These are phyloP conservation scores for Pseudochirops corinnae DNA, from an alignment of 2,797 vertebrate genomes.

Conservation along the genomic window DNA sequence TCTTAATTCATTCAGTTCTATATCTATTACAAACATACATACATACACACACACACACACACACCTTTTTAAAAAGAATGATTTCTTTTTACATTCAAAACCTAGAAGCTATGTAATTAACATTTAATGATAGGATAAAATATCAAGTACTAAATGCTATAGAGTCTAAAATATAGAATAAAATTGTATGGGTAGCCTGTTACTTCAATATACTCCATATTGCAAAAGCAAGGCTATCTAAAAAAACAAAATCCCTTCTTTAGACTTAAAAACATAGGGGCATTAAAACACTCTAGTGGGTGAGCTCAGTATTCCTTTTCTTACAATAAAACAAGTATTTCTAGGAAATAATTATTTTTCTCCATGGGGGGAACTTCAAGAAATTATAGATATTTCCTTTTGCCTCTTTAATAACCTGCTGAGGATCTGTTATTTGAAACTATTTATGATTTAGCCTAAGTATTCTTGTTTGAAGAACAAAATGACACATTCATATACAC, in stretches of 20 bases:
- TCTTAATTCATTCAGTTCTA: neutral
- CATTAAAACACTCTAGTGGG: neutral
- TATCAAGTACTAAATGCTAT: constrained; percentile 19
- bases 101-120: neutral
- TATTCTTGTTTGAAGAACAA: constrained; percentile 43
- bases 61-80: constrained; percentile 17
- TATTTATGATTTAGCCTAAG: neutral
- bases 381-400: neutral
- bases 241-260: neutral
- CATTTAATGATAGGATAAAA: constrained; percentile 28
- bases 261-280: neutral
- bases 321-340: neutral
- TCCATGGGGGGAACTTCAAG: neutral
- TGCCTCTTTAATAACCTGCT: constrained; percentile 31
- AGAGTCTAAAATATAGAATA: neutral
- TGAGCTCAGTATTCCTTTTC: neutral
- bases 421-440: constrained; percentile 5
- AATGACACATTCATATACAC: neutral
- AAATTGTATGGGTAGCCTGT: neutral
- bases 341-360: neutral
- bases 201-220: neutral
- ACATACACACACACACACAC: no score
- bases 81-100: neutral
- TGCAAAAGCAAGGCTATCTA: neutral
- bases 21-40: neutral